These are phyloP conservation scores for Leptinotarsa defecta DNA, from an alignment of 1,140 invertebrate genomes.

Conservation along the genomic window DNA sequence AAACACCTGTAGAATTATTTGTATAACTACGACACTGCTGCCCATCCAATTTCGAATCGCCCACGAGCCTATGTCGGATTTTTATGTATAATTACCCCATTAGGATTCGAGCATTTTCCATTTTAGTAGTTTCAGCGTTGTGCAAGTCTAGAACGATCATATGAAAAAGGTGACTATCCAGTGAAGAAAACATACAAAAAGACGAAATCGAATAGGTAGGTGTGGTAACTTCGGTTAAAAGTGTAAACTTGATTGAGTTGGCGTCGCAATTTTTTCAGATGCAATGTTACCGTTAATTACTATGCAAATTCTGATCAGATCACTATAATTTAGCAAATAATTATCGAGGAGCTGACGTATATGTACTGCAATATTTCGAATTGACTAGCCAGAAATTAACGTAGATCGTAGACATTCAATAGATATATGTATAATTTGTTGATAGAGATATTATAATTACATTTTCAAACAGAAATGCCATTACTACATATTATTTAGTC, in stretches of 20 bases:
- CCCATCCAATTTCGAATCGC: neutral
- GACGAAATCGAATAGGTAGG: neutral
- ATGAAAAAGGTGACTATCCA: neutral
- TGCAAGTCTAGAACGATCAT: neutral
- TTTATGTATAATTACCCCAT: neutral
- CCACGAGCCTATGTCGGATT: neutral
- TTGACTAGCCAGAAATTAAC: no score
- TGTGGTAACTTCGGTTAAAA: neutral
- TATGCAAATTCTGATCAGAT: neutral
- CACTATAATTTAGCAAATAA: no score
- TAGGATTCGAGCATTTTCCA: neutral
- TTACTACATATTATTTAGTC: no score
- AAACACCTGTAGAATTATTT: no score
- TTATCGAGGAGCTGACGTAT: no score
- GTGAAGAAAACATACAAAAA: neutral
- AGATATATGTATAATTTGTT: no score
- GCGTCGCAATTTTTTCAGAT: neutral
- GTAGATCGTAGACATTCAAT: no score
- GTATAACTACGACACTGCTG: neutral
- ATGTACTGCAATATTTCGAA: no score
- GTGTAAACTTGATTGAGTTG: neutral
- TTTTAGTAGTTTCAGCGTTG: neutral
- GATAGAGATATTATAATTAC: no score
- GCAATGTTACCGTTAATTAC: neutral
- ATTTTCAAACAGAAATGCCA: no score